phyloP scores from a whole-genome alignment of 2,888 invertebrate genomes.

The Calliopum simillimum region DNA sequence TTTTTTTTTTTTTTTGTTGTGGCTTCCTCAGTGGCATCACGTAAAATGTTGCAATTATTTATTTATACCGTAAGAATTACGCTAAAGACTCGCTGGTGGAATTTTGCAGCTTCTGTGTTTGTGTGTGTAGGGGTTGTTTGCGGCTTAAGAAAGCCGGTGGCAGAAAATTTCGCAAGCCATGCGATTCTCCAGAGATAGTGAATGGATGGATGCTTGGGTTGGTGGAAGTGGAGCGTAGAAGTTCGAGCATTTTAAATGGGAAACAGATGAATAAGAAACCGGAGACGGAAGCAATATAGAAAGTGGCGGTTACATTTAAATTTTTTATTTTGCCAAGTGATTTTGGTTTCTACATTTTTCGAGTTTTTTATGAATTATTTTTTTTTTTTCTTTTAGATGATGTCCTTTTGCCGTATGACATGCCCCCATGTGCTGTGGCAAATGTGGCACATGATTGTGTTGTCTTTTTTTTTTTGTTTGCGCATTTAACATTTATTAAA shows the following conservation, averaged over 20 bases:
- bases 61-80: conserved; percentile 59
- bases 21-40: conserved; percentile 31
- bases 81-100: conserved; percentile 36
- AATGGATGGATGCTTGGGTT: no score
- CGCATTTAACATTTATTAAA: conserved; percentile 35
- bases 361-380: neutral
- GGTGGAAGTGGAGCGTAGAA: no score
- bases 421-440: conserved; percentile 5
- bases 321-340: conserved; percentile 48
- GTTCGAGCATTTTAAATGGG: neutral
- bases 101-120: neutral
- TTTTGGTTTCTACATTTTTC: conserved; percentile 36
- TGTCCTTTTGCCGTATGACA: neutral
- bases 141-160: conserved; percentile 6
- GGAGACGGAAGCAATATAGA: conserved; percentile 47
- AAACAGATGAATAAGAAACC: neutral
- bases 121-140: neutral
- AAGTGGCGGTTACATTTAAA: conserved; percentile 54
- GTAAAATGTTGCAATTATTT: conserved; percentile 58
- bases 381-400: neutral
- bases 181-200: no score
- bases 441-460: neutral
- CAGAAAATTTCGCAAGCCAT: neutral
- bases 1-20: conserved; percentile 43
- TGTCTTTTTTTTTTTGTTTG: neutral